These are phyloP conservation scores for Sorex fumeus DNA, from an alignment of 2,113 vertebrate genomes.

Conservation along the genomic window DNA sequence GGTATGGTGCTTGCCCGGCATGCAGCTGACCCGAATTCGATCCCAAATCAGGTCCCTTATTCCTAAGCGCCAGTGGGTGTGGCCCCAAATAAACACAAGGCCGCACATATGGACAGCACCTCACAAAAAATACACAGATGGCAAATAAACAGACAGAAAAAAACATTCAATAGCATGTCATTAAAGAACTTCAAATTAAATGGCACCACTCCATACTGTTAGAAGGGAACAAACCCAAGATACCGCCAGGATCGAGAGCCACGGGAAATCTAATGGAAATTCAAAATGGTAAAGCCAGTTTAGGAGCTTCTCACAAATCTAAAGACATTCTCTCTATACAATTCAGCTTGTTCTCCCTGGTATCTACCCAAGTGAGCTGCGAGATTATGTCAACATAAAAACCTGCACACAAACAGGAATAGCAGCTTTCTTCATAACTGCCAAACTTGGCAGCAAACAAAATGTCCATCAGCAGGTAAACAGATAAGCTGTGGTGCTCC, in stretches of 20 bases:
- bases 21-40: too few species aligned
- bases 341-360: neutral
- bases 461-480: neutral
- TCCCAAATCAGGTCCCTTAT: too few species aligned
- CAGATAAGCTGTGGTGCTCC: neutral
- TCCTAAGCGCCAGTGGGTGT: too few species aligned
- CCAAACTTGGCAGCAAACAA: neutral
- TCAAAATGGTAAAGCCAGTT: neutral
- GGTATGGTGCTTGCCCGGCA: too few species aligned
- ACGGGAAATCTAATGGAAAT: neutral
- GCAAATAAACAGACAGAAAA: neutral
- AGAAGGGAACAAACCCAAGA: neutral
- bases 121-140: neutral
- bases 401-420: neutral
- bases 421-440: neutral
- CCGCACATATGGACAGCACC: neutral
- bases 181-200: slow-evolving; percentile 1
- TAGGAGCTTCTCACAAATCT: neutral
- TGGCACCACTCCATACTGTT: neutral
- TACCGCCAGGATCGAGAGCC: neutral
- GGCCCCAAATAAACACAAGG: too few species aligned
- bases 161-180: neutral
- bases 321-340: neutral
- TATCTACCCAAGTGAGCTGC: neutral
- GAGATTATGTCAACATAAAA: neutral